Evolutionary conservation across 1,140 invertebrate species (phyloP).

Genomic region (Venustaconcha ellipsiformis): DNA sequence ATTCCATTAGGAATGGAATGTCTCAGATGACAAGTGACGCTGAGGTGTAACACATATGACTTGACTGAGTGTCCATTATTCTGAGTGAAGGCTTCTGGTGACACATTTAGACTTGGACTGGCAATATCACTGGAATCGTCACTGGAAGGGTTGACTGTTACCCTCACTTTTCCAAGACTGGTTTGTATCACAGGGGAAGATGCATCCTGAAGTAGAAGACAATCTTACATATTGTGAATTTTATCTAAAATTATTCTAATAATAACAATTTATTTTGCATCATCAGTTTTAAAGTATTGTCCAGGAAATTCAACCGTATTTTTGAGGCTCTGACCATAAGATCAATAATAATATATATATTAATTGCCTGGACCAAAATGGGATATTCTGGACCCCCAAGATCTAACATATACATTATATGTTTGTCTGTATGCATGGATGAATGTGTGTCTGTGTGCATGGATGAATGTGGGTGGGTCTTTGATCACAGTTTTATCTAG

Average conservation of each 20-base stretch:
- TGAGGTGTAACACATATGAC: conserved; percentile 14
- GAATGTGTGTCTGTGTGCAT: too few relatives aligned
- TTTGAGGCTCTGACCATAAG: too few relatives aligned
- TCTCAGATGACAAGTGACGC: conserved; percentile 19
- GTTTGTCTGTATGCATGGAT: too few relatives aligned
- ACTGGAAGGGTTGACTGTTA: conserved; percentile 23
- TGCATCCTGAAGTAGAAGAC: neutral
- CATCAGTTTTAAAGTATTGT: neutral
- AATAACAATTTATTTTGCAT: neutral
- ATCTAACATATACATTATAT: too few relatives aligned
- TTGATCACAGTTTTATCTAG: too few relatives aligned
- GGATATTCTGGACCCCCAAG: too few relatives aligned
- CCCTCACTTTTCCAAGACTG: conserved; percentile 18
- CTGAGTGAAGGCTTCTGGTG: conserved; percentile 16
- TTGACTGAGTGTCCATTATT: conserved; percentile 3
- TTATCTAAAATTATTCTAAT: neutral
- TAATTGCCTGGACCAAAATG: too few relatives aligned
- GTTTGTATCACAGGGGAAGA: conserved; percentile 1
- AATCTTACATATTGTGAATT: neutral
- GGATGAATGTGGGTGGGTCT: too few relatives aligned
- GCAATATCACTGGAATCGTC: conserved; percentile 23
- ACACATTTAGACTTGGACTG: conserved; percentile 3
- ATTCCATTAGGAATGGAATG: conserved; percentile 15
- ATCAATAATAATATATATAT: too few relatives aligned
- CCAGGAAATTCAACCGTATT: too few relatives aligned